These are phyloP conservation scores for Drosophila arizonae DNA, from an alignment of 1,140 invertebrate genomes.

Conservation along the genomic window DNA sequence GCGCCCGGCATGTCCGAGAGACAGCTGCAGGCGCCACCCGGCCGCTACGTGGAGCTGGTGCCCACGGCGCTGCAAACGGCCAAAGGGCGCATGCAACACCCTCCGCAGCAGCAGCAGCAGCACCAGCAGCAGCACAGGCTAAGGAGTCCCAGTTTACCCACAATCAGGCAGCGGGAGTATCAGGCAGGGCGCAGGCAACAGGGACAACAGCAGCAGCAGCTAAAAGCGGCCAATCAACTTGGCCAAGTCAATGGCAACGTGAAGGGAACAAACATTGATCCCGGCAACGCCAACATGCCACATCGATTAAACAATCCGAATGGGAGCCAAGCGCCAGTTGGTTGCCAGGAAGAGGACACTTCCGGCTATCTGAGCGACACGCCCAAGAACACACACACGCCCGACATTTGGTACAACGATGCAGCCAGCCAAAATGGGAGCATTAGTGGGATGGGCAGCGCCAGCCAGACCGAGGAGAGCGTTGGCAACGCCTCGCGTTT, in stretches of 20 bases:
- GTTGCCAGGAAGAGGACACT: slow-evolving; percentile 86
- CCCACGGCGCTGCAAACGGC: slow-evolving; percentile 71
- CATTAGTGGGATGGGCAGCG: slow-evolving; percentile 65
- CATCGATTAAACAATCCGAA: slow-evolving; percentile 66
- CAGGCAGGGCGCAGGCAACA: slow-evolving; percentile 15
- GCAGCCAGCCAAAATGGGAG: slow-evolving; percentile 75
- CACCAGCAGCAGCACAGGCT: slow-evolving; percentile 50
- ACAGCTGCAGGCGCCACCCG: slow-evolving; percentile 30
- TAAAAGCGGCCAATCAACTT: slow-evolving; percentile 43
- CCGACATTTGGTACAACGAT: slow-evolving; percentile 81
- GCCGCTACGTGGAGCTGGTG: slow-evolving; percentile 63
- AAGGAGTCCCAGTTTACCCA: slow-evolving; percentile 78
- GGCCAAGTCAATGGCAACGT: slow-evolving; percentile 27
- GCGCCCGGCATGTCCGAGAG: slow-evolving; percentile 57
- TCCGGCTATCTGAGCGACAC: slow-evolving; percentile 88
- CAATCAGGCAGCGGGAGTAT: slow-evolving; percentile 67
- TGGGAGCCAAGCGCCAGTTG: slow-evolving; percentile 32
- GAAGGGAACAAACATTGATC: slow-evolving; percentile 63
- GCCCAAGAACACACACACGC: slow-evolving; percentile 82
- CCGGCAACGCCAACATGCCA: slow-evolving; percentile 47
- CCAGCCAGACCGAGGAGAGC: slow-evolving; percentile 54
- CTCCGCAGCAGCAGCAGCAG: slow-evolving; percentile 33
- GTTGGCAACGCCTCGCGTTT: slow-evolving; percentile 56
- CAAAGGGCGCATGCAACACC: slow-evolving; percentile 74
- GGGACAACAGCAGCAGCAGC: slow-evolving; percentile 36